phyloP scores from a whole-genome alignment of 2,113 vertebrate genomes.

The Callipepla squamata region DNA sequence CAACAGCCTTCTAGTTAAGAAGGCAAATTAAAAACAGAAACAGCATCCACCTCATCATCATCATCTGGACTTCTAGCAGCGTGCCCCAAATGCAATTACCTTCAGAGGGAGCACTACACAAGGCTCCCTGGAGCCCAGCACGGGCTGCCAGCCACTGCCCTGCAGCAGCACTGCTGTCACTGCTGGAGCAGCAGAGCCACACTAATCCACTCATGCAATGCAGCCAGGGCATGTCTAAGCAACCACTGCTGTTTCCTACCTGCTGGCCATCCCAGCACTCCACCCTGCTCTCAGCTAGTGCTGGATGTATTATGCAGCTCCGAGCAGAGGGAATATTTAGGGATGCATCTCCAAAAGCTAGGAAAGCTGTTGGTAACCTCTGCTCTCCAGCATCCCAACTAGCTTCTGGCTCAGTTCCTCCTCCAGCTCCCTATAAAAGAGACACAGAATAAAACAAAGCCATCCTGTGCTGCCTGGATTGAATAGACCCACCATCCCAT shows the following conservation, averaged over 20 bases:
- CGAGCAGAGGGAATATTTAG: rapidly evolving
- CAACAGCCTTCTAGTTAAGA: not conserved
- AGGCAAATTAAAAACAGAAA: not conserved
- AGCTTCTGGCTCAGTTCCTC: not conserved
- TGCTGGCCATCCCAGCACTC: not conserved
- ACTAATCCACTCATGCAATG: rapidly evolving
- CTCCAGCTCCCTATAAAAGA: not conserved
- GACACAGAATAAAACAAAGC: not conserved
- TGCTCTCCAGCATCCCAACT: not conserved
- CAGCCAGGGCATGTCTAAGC: not conserved
- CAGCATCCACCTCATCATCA: not conserved
- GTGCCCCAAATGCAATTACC: not conserved
- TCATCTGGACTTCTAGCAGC: not conserved
- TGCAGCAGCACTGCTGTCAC: not conserved
- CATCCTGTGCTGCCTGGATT: not conserved
- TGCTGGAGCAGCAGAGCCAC: not conserved
- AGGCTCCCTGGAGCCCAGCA: not conserved
- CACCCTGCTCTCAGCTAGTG: rapidly evolving
- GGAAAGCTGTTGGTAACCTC: not conserved
- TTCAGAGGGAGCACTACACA: too few species aligned
- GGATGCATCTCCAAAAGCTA: not conserved
- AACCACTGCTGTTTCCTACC: not conserved
- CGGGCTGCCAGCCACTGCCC: not conserved
- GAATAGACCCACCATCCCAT: not conserved
- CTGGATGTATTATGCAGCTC: rapidly evolving